Percentiles rank a stretch among this genome's conserved stretches.
Evolutionary conservation across 2,113 vertebrate species (phyloP).

Genomic region (Hippopotamus amphibius): DNA sequence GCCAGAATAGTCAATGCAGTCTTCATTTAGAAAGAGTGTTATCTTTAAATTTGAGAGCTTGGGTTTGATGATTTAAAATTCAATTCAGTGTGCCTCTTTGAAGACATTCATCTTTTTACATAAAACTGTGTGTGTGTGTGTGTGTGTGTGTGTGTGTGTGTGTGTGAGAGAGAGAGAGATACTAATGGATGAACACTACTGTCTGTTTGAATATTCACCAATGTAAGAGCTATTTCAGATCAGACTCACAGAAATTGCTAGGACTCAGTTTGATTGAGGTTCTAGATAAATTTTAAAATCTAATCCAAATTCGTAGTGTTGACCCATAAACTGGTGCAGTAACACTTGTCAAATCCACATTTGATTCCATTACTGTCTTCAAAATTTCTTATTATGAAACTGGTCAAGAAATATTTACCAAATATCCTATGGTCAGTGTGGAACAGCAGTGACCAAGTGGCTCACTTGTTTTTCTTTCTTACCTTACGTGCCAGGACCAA

Average conservation of each 20-base stretch:
- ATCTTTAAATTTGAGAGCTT: not conserved
- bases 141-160: not conserved
- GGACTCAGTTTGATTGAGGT: not conserved
- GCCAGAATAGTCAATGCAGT: not conserved
- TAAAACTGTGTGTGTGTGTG: not conserved
- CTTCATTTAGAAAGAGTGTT: constrained; percentile 48
- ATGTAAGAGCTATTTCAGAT: not conserved
- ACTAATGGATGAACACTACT: not conserved
- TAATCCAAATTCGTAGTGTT: not conserved
- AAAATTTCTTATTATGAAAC: not conserved
- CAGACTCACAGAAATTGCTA: not conserved
- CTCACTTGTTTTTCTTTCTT: not conserved
- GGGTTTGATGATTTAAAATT: constrained; percentile 26
- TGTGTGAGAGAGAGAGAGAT: not conserved
- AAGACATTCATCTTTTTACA: constrained; percentile 22
- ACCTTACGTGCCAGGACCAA: not conserved
- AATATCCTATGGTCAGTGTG: not conserved
- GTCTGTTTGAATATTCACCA: not conserved
- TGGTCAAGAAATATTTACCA: not conserved
- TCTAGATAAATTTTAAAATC: constrained; percentile 11
- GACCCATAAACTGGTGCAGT: not conserved
- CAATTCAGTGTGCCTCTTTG: not conserved
- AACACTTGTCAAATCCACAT: not conserved
- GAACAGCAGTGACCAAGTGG: not conserved
- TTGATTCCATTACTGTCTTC: not conserved